phyloP scores from a whole-genome alignment of 2,797 vertebrate genomes.

The Acridotheres tristis region DNA sequence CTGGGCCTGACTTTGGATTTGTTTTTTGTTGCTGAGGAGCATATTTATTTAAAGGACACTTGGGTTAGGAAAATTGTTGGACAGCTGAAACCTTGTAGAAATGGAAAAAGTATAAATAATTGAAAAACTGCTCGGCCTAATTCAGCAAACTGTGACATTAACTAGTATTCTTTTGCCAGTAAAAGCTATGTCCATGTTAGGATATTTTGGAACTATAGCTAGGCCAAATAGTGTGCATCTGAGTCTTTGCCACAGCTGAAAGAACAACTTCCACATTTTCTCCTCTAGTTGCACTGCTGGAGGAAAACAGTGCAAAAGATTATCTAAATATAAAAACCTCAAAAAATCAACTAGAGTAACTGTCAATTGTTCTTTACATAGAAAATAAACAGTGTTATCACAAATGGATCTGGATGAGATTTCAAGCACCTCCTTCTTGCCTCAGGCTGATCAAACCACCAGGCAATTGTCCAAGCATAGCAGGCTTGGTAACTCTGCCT shows the following conservation, averaged over 20 bases:
- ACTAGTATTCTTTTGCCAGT: conserved; percentile 15
- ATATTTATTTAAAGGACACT: conserved; percentile 24
- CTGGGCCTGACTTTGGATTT: background rate
- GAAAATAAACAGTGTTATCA: conserved; percentile 28
- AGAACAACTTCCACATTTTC: background rate
- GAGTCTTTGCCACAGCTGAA: background rate
- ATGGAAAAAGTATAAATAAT: conserved; percentile 53
- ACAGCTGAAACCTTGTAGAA: conserved; percentile 12
- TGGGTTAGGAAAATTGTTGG: conserved; percentile 20
- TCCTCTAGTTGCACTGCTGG: background rate
- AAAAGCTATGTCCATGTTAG: conserved; percentile 2
- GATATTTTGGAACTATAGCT: background rate
- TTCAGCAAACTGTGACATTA: conserved; percentile 39
- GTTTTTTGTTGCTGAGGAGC: conserved; percentile 6
- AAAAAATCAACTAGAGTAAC: background rate
- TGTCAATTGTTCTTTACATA: conserved; percentile 3
- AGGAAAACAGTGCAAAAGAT: background rate
- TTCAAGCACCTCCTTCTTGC: conserved; percentile 30
- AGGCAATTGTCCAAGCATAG: conserved; percentile 55
- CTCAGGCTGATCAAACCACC: conserved; percentile 28
- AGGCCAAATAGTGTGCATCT: background rate
- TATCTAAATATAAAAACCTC: conserved; percentile 12
- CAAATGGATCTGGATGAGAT: conserved; percentile 24
- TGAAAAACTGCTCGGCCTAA: conserved; percentile 10
- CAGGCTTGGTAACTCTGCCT: conserved; percentile 17